Base-by-base conservation (phyloP, 2,888 invertebrate genomes). In the Andrena marginata region DNA sequence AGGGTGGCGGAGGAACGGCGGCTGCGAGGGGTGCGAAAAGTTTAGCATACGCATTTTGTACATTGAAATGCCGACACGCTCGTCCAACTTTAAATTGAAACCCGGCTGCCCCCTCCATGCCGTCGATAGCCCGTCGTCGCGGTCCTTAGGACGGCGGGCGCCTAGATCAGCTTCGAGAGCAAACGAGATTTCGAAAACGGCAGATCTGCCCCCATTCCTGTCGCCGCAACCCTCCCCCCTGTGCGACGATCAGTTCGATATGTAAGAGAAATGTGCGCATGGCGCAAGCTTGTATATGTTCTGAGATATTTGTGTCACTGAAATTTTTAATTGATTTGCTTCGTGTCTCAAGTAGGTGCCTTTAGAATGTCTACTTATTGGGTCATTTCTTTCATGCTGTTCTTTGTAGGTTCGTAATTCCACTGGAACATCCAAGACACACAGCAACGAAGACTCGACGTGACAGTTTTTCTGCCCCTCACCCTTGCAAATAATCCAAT, bases 1-100 rank as follows among this genome's bases (percentile, higher is more conserved):
- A 72, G 74, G 78, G 77, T 68, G 65, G 80, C 51, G 65, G 67
- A 16, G 77, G 33, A 81, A 75, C 81, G 62, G 67, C 56, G 84
- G 75, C 80, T 64, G 72, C 65, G 85, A 87, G 87, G 89, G 89
- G 86, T 85, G 84, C 84, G 88, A 88, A 87, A 91, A 91, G 90
- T 93, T 93, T 93, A 92, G 92, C 93, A 92, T 93, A 92, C 91
- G 89, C 91, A 91, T 93, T 92, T 92, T 91, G 89, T 90, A 91
- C 91, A 92, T 92, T 91, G 91, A 92, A 93, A 93, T 93, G 86
- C 88, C 89, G 91, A 93, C 93, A 93, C 89, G 93, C 85, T 86
- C 87, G 87, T 82, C 85, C 83, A 91, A 93, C 90, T 91, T 93
- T 91, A 92, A 92, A 93, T 93, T 93, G 91, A 92, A 93, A 92